Percentiles rank a stretch among this genome's conserved stretches.
Evolutionary conservation across 2,113 vertebrate species (phyloP).

Genomic region (Podarcis raffonei): DNA sequence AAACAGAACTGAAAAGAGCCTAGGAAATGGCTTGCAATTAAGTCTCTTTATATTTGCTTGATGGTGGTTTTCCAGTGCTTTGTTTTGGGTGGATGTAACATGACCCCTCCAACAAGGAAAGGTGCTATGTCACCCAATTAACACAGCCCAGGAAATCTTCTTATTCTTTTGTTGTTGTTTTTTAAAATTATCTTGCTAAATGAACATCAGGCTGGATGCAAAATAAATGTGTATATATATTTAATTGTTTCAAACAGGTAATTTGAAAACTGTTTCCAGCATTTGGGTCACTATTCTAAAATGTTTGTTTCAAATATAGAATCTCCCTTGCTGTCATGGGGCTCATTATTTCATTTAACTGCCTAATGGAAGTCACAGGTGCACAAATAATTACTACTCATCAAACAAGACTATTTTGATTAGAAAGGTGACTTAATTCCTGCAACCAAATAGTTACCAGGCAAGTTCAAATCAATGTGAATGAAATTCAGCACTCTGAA

Average conservation of each 20-base stretch:
- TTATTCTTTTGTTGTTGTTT: background rate
- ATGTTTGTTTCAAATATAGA: background rate
- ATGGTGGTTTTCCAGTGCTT: background rate
- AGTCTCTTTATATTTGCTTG: background rate
- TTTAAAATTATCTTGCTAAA: background rate
- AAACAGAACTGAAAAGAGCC: background rate
- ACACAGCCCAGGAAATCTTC: background rate
- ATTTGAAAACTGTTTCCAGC: background rate
- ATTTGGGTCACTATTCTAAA: background rate
- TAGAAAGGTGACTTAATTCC: background rate
- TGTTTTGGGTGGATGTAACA: background rate
- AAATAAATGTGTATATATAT: background rate
- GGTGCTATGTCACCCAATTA: background rate
- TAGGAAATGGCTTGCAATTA: background rate
- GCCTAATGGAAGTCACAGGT: background rate
- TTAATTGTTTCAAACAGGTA: background rate
- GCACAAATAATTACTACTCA: background rate
- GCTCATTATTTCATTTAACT: background rate
- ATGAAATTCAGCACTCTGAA: background rate
- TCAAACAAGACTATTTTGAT: background rate
- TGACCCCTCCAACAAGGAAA: background rate
- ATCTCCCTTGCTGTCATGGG: background rate
- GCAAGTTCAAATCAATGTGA: background rate
- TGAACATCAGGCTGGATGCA: background rate
- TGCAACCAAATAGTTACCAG: background rate